These are phyloP conservation scores for Pangasius djambal DNA, from an alignment of 2,797 vertebrate genomes.

Conservation along the genomic window DNA sequence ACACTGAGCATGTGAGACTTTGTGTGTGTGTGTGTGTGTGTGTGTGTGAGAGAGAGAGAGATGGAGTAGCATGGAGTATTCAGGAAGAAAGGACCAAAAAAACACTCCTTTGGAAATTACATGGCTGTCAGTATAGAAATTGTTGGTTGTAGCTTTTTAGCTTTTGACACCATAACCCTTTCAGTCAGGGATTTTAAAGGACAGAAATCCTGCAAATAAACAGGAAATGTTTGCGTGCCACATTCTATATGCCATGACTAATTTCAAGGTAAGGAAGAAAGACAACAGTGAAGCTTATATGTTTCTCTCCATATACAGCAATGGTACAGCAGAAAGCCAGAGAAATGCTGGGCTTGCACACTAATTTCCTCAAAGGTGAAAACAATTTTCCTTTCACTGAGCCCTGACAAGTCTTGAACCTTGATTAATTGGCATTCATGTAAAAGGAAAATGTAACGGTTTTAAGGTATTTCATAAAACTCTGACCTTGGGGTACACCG, in stretches of 20 bases:
- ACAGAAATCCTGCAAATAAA: not conserved
- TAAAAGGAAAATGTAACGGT: constrained; percentile 49
- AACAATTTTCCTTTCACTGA: constrained; percentile 53
- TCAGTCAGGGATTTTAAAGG: constrained; percentile 1
- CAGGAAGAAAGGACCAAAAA: not conserved
- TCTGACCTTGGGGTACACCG: constrained; percentile 42
- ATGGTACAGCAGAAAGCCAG: not conserved
- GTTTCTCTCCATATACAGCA: constrained; percentile 10
- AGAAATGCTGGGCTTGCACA: constrained; percentile 35
- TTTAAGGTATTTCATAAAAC: constrained; percentile 54
- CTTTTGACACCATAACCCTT: constrained; percentile 42
- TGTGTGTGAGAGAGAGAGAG: constrained; percentile 17
- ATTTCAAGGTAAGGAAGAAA: constrained; percentile 37
- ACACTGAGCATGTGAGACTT: constrained; percentile 16
- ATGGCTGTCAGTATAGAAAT: constrained; percentile 44
- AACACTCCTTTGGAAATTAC: constrained; percentile 36
- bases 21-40: constrained; percentile 11
- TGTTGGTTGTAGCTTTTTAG: constrained; percentile 52
- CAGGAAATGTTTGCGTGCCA: not conserved
- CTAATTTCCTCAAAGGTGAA: constrained; percentile 53
- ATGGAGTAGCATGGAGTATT: not conserved
- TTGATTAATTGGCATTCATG: constrained; percentile 54
- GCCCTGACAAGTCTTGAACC: constrained; percentile 38
- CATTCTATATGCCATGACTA: constrained; percentile 26
- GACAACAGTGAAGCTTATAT: not conserved